Percentiles rank a stretch among this genome's conserved stretches.
Conservation (phyloP, 2,797 vertebrate species). For the Ciconia nigra region DNA sequence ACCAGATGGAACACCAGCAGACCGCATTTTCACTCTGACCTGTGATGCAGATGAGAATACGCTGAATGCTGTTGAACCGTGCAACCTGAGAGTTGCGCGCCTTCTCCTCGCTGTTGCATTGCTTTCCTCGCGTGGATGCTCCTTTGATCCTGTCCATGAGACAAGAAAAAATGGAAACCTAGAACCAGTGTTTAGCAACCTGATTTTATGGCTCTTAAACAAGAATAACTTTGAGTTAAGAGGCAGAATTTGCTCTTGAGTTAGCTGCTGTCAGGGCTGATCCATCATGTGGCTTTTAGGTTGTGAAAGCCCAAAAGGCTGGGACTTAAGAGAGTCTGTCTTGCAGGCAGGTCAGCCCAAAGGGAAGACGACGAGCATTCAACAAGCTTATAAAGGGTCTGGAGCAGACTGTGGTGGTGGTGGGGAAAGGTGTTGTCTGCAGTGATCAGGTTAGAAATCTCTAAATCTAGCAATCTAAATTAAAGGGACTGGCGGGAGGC, state of each 20-base stretch:
- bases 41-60: fast-evolving
- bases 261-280: background rate
- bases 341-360: background rate
- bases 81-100: fast-evolving
- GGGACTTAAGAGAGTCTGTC: background rate
- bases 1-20: background rate
- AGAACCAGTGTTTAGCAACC: background rate
- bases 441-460: background rate
- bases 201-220: background rate
- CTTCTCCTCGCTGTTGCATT: background rate
- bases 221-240: background rate
- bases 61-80: background rate
- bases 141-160: fast-evolving
- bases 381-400: background rate
- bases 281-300: fast-evolving
- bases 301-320: fast-evolving
- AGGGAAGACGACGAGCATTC: background rate
- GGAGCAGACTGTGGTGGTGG: background rate
- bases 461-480: background rate
- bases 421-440: background rate
- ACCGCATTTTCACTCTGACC: fast-evolving
- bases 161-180: background rate
- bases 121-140: background rate
- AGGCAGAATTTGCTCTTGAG: background rate
- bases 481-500: background rate